Evolutionary conservation across 2,113 vertebrate genomes (phyloP).

Genomic region (Neodon shergylaensis): DNA sequence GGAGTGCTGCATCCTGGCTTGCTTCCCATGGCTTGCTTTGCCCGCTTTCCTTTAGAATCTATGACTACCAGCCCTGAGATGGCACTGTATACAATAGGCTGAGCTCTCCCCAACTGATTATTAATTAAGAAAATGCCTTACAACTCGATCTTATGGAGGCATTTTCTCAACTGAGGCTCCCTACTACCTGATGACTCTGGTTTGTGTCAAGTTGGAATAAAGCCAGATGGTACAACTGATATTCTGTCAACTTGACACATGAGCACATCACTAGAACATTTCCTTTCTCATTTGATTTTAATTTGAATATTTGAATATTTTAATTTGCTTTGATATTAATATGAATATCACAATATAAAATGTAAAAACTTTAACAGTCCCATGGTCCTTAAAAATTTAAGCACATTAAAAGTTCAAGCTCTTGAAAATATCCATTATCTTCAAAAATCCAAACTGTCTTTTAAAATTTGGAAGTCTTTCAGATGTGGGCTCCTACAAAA

Average conservation of each 20-base stretch:
- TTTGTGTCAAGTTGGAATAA: background rate
- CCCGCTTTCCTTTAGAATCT: background rate
- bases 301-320: no score
- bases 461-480: background rate
- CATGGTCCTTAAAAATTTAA: background rate
- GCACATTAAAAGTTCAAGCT: background rate
- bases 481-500: background rate
- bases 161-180: background rate
- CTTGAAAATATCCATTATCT: background rate
- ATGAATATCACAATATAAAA: background rate
- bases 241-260: background rate
- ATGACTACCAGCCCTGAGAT: background rate
- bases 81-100: background rate
- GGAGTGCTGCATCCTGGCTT: background rate
- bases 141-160: background rate
- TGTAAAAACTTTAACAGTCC: background rate
- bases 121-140: background rate
- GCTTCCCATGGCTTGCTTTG: background rate
- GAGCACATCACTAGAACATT: background rate
- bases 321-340: background rate
- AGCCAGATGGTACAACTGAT: no score
- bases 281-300: background rate
- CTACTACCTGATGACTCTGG: background rate
- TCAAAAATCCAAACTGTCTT: background rate
- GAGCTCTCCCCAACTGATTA: background rate